These are phyloP conservation scores for Hyphantria cunea DNA, from an alignment of 1,140 invertebrate genomes.

Conservation along the genomic window DNA sequence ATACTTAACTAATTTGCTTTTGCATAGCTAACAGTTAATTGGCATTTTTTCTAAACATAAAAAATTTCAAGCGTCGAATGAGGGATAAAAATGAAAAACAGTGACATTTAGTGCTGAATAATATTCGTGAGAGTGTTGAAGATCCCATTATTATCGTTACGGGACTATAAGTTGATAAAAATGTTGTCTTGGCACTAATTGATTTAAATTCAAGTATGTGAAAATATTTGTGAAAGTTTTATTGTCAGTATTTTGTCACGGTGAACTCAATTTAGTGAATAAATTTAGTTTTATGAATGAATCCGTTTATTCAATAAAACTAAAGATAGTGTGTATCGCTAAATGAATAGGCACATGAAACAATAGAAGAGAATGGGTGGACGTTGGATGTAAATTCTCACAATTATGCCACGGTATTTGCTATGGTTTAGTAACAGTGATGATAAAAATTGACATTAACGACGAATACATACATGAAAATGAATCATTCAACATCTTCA, in stretches of 20 bases:
- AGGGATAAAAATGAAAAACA: slow-evolving; percentile 2
- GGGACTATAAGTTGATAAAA: slow-evolving; percentile 20
- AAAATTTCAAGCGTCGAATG: background rate
- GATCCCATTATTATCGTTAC: slow-evolving; percentile 17
- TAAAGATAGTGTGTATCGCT: slow-evolving; percentile 19
- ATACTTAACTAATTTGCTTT: slow-evolving; percentile 4
- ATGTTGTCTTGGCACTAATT: slow-evolving; percentile 23
- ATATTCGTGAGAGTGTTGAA: slow-evolving; percentile 15
- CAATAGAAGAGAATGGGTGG: slow-evolving; percentile 8
- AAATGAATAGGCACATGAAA: slow-evolving; percentile 29
- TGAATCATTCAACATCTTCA: slow-evolving; percentile 33
- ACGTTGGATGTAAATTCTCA: slow-evolving; percentile 32
- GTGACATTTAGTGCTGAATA: slow-evolving; percentile 6
- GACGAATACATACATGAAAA: slow-evolving; percentile 29
- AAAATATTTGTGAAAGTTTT: slow-evolving; percentile 26
- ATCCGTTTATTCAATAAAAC: slow-evolving; percentile 20
- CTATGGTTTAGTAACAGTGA: slow-evolving; percentile 37
- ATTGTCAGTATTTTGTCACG: slow-evolving; percentile 23
- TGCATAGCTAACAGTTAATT: slow-evolving; percentile 8
- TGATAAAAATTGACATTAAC: slow-evolving; percentile 44
- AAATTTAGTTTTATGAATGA: slow-evolving; percentile 26
- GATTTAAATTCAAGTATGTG: slow-evolving; percentile 26
- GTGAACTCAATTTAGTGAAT: slow-evolving; percentile 10
- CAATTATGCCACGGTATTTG: slow-evolving; percentile 34
- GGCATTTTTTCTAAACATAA: background rate